These are phyloP conservation scores for Thamnaconus septentrionalis DNA, from an alignment of 2,113 vertebrate genomes.

Conservation along the genomic window DNA sequence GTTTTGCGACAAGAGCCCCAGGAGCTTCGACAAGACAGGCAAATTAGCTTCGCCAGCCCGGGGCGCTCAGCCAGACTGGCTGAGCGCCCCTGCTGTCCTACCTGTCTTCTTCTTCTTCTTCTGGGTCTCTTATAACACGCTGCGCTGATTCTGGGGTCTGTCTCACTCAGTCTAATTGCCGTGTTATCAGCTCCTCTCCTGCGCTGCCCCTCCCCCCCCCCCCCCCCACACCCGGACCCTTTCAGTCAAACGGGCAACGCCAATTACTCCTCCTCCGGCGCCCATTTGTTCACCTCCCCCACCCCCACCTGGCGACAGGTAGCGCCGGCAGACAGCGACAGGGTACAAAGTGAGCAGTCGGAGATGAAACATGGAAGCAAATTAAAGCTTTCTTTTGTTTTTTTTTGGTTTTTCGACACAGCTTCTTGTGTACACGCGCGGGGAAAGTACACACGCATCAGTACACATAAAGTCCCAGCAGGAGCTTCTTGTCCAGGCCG, in stretches of 20 bases:
- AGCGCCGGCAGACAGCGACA: conserved; percentile 32
- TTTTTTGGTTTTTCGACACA: too few species aligned
- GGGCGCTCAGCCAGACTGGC: conserved; percentile 19
- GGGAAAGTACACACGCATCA: conserved; percentile 26
- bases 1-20: conserved; percentile 20
- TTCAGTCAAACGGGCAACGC: conserved; percentile 56
- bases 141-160: conserved; percentile 50
- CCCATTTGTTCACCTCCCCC: conserved; percentile 4
- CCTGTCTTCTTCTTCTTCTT: conserved; percentile 22
- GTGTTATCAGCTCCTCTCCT: conserved; percentile 59
- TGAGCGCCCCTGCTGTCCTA: conserved; percentile 28
- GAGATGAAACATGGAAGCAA: conserved; percentile 43
- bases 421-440: conserved; percentile 27
- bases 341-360: conserved; percentile 42
- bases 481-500: conserved; percentile 43
- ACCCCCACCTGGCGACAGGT: conserved; percentile 39
- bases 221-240: conserved; percentile 36
- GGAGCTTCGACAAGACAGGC: conserved; percentile 29
- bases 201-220: conserved; percentile 11
- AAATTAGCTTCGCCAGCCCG: conserved; percentile 47
- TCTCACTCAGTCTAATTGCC: conserved; percentile 53
- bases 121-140: conserved; percentile 23
- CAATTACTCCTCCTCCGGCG: conserved; percentile 48
- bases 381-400: conserved; percentile 36
- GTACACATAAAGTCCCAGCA: conserved; percentile 39